Evolutionary conservation across 2,888 invertebrate genomes (phyloP).

Genomic region (Coleophora flavipennella): DNA sequence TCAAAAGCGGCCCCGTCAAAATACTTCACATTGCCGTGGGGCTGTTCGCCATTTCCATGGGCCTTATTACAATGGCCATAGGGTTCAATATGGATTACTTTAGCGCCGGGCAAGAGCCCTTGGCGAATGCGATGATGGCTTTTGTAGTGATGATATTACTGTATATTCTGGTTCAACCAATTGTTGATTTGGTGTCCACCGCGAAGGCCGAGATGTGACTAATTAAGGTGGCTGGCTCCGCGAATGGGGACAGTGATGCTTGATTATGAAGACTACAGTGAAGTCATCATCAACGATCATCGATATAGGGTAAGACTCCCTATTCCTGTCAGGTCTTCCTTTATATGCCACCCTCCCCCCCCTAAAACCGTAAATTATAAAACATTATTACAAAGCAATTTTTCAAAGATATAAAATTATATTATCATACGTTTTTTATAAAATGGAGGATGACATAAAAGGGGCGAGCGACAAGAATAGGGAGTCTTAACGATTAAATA

Average conservation of each 20-base stretch:
- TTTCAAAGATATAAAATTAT: no score
- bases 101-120: conserved; percentile 30
- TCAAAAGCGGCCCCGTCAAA: conserved; percentile 62
- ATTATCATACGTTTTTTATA: no score
- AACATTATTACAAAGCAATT: no score
- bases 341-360: no score
- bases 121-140: conserved; percentile 46
- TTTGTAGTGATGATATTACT: conserved; percentile 41
- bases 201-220: conserved; percentile 50
- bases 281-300: no score
- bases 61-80: conserved; percentile 56
- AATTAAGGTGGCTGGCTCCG: conserved; percentile 29
- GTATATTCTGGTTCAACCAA: conserved; percentile 50
- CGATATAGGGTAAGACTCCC: no score
- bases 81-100: conserved; percentile 59
- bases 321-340: no score
- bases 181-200: conserved; percentile 44
- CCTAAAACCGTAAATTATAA: no score
- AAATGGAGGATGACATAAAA: no score
- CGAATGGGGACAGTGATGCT: conserved; percentile 41
- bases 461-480: no score
- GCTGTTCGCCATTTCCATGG: conserved; percentile 59
- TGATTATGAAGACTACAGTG: conserved; percentile 17
- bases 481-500: no score
- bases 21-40: conserved; percentile 69